A percentile compares a stretch with the other conserved stretches of the same genome.
phyloP scores from a whole-genome alignment of 1,140 invertebrate species.

The Argopecten irradians region DNA sequence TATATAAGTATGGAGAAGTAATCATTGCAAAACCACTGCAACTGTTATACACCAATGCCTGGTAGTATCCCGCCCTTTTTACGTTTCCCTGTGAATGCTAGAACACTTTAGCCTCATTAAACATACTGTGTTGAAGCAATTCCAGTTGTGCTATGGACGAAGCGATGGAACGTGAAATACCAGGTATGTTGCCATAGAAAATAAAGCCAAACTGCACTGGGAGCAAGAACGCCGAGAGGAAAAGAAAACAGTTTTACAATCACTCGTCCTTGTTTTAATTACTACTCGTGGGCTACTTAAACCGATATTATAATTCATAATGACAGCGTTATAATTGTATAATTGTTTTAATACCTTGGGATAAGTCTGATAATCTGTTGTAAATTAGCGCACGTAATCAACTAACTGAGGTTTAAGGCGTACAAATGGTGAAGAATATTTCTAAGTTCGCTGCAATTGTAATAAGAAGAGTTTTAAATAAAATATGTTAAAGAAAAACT shows the following conservation, averaged over 20 bases:
- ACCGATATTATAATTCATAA: background rate
- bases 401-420: too few species aligned
- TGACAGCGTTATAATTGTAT: background rate
- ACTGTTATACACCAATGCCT: background rate
- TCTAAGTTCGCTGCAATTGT: too few species aligned
- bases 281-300: background rate
- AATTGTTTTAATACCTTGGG: background rate
- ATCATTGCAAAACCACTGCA: background rate
- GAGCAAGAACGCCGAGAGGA: too few species aligned
- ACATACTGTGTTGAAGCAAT: background rate
- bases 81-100: background rate
- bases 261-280: background rate
- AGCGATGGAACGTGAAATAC: too few species aligned
- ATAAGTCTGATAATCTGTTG: too few species aligned
- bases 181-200: too few species aligned
- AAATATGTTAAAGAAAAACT: too few species aligned
- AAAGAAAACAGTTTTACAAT: background rate
- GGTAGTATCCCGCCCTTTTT: background rate
- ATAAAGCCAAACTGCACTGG: background rate
- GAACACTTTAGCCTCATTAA: background rate
- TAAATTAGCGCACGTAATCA: too few species aligned
- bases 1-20: background rate
- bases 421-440: too few species aligned
- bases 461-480: too few species aligned
- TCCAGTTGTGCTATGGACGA: too few species aligned